A percentile compares a stretch with the other conserved stretches of the same genome.
Evolutionary conservation across 2,113 vertebrate species (phyloP).

Genomic region (Ictalurus furcatus): DNA sequence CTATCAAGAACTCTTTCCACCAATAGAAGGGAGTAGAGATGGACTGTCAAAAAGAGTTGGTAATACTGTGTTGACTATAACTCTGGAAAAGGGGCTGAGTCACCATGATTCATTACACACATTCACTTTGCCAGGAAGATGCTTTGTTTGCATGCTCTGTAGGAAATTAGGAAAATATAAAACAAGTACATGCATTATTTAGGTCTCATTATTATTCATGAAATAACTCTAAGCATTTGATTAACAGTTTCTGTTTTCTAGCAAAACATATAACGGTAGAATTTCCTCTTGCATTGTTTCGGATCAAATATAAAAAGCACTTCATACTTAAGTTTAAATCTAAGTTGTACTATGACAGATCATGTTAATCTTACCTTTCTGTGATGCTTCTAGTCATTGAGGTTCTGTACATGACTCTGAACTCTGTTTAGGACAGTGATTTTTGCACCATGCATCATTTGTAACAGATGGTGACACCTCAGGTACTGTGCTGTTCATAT

Average conservation of each 20-base stretch:
- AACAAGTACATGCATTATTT: neutral
- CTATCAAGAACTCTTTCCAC: neutral
- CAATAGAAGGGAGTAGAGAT: neutral
- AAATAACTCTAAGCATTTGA: neutral
- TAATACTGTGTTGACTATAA: neutral
- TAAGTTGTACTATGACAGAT: neutral
- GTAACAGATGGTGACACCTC: constrained; percentile 9
- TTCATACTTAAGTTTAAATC: neutral
- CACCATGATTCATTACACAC: neutral
- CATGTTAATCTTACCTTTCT: neutral
- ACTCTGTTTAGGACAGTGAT: neutral
- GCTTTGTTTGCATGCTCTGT: neutral
- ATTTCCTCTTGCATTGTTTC: neutral
- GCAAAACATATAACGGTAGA: neutral
- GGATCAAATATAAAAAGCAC: neutral
- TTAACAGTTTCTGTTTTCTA: neutral
- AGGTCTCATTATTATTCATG: neutral
- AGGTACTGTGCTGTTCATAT: neutral
- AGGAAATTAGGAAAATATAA: neutral
- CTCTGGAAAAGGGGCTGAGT: neutral
- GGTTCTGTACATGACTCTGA: neutral
- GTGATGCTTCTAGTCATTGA: neutral
- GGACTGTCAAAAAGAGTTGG: neutral
- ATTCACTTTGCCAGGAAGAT: neutral
- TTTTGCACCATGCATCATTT: neutral